Evolutionary conservation across 1,140 invertebrate species (phyloP).

Genomic region (Ruditapes philippinarum): DNA sequence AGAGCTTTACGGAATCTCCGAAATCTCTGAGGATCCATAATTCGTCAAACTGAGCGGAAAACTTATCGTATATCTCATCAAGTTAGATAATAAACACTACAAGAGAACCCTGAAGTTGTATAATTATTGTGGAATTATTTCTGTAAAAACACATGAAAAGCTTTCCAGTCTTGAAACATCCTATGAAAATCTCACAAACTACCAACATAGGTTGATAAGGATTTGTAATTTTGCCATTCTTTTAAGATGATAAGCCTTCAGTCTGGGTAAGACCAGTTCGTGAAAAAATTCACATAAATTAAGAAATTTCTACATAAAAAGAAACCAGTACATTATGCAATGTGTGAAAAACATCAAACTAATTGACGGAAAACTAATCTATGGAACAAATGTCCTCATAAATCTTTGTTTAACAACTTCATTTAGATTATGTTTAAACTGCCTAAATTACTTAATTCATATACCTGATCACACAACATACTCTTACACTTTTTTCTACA

Average conservation of each 20-base stretch:
- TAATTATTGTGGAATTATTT: constrained; percentile 24
- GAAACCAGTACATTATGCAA: constrained; percentile 4
- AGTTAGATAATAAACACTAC: constrained; percentile 27
- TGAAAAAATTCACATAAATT: constrained; percentile 14
- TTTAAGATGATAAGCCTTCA: neutral
- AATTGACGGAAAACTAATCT: neutral
- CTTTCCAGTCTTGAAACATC: neutral
- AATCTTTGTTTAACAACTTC: no score
- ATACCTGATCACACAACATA: no score
- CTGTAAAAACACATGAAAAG: constrained; percentile 25
- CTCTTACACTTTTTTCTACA: no score
- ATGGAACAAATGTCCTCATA: neutral
- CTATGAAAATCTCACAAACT: neutral
- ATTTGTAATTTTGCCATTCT: constrained; percentile 27
- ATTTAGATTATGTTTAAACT: no score
- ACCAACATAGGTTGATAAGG: neutral
- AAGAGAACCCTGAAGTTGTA: constrained; percentile 6
- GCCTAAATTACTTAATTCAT: neutral
- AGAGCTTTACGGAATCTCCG: neutral
- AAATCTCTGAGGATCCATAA: neutral
- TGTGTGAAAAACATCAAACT: constrained; percentile 5
- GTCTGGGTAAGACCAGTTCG: neutral
- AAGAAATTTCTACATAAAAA: neutral
- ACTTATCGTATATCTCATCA: neutral
- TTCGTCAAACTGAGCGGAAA: constrained; percentile 14